These are phyloP conservation scores for Phyllopteryx taeniolatus DNA, from an alignment of 2,113 vertebrate genomes.

Conservation along the genomic window DNA sequence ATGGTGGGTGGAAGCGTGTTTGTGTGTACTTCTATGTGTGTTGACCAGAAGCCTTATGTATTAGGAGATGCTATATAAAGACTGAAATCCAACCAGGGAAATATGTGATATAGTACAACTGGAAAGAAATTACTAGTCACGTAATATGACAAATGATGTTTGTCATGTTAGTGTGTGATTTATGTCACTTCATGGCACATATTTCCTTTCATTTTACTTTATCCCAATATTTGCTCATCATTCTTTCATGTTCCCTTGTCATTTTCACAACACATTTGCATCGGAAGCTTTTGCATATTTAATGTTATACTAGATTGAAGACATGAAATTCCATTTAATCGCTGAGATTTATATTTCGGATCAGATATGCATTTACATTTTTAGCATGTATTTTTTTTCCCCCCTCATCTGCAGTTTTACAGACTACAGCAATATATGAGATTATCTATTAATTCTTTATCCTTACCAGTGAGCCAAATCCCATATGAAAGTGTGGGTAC, in stretches of 20 bases:
- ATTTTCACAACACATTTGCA: background rate
- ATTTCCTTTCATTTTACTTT: background rate
- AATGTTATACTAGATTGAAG: background rate
- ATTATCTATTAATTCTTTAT: background rate
- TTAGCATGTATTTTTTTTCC: background rate
- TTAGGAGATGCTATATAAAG: background rate
- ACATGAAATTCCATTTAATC: background rate
- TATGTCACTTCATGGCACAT: background rate
- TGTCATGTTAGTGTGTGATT: background rate
- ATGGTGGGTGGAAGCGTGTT: constrained; percentile 20
- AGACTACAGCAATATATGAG: background rate
- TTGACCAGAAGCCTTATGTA: background rate
- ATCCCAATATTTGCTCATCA: background rate
- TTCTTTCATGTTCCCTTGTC: background rate
- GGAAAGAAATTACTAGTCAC: background rate
- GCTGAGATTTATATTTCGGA: background rate
- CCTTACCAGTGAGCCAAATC: background rate
- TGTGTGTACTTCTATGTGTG: constrained; percentile 5
- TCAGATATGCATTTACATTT: background rate
- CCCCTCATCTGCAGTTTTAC: background rate
- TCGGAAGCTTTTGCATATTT: background rate
- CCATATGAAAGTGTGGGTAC: constrained; percentile 55
- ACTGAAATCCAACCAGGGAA: background rate
- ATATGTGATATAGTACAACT: background rate
- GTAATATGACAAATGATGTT: background rate